Evolutionary conservation across 2,888 invertebrate genomes (phyloP).

Genomic region (Drosophila fungiperda): DNA sequence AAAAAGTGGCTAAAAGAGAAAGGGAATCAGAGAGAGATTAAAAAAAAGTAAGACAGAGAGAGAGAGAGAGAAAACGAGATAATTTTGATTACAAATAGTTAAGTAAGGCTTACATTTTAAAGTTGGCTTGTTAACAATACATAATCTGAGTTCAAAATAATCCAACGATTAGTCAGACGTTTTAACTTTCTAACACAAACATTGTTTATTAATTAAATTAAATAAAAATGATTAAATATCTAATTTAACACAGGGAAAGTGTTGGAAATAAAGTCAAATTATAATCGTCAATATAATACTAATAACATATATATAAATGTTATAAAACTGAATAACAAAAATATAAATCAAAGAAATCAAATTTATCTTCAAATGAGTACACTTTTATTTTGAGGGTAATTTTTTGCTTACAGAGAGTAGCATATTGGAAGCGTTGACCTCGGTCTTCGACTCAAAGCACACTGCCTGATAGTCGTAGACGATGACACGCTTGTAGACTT

Average conservation of each 20-base stretch:
- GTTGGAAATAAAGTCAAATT: not conserved
- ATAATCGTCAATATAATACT: not conserved
- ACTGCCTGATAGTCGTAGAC: conserved; percentile 96
- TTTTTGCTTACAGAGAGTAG: conserved; percentile 87
- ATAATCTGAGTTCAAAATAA: not conserved
- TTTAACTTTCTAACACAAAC: not conserved
- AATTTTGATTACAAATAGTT: not conserved
- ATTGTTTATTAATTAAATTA: not conserved
- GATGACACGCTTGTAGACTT: conserved; percentile 90
- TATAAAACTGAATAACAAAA: not conserved
- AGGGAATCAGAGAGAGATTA: conserved; percentile 11
- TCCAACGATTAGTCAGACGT: not conserved
- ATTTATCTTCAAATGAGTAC: not conserved
- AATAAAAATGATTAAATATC: not conserved
- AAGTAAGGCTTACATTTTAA: not conserved
- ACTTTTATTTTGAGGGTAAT: not conserved
- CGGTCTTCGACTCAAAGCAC: conserved; percentile 90
- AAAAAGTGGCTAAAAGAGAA: conserved; percentile 86
- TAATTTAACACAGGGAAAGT: not conserved
- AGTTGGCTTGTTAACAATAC: not conserved
- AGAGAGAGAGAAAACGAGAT: not conserved
- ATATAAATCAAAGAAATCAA: not conserved
- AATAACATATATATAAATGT: not conserved
- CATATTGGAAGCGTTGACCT: conserved; percentile 87
- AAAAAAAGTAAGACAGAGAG: not conserved